Percentiles rank a stretch among this genome's conserved stretches.
Evolutionary conservation across 2,797 vertebrate genomes (phyloP).

Genomic region (Odontamblyopus rebecca): DNA sequence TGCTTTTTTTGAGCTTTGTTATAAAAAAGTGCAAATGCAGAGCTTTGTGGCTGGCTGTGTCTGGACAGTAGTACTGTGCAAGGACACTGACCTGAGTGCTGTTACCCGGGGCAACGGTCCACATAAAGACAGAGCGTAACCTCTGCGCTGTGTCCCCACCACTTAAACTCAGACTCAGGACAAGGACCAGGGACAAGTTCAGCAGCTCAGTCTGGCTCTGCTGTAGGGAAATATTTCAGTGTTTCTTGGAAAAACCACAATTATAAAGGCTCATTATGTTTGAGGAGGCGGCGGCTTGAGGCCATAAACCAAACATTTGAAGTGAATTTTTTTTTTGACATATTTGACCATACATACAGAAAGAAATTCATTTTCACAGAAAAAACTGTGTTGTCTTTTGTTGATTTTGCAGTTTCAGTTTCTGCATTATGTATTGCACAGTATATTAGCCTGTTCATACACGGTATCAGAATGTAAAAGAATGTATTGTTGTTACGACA

Average conservation of each 20-base stretch:
- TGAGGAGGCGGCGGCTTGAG: background rate
- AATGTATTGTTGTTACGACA: background rate
- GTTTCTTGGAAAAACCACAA: background rate
- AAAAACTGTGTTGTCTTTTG: background rate
- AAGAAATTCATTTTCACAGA: background rate
- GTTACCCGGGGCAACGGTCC: conserved; percentile 55
- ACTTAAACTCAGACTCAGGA: conserved; percentile 48
- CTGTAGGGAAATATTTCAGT: conserved; percentile 21
- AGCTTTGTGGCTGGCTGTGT: conserved; percentile 35
- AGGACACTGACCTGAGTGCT: conserved; percentile 40
- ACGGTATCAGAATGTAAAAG: background rate
- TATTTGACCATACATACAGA: background rate
- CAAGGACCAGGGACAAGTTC: conserved; percentile 41
- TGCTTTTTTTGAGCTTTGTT: conserved; percentile 58
- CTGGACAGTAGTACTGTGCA: conserved; percentile 24
- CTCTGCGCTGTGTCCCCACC: conserved; percentile 44
- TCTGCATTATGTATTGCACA: too few species aligned
- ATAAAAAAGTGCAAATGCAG: conserved; percentile 51
- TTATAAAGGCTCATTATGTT: background rate
- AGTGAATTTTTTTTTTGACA: background rate
- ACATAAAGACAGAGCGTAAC: conserved; percentile 44
- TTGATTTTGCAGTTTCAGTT: background rate
- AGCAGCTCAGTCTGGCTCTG: conserved; percentile 25
- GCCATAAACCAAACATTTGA: background rate
- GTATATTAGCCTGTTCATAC: too few species aligned